A percentile compares a stretch with the other conserved stretches of the same genome.
Conservation (phyloP, 2,113 vertebrate species). For the Octodon degus region DNA sequence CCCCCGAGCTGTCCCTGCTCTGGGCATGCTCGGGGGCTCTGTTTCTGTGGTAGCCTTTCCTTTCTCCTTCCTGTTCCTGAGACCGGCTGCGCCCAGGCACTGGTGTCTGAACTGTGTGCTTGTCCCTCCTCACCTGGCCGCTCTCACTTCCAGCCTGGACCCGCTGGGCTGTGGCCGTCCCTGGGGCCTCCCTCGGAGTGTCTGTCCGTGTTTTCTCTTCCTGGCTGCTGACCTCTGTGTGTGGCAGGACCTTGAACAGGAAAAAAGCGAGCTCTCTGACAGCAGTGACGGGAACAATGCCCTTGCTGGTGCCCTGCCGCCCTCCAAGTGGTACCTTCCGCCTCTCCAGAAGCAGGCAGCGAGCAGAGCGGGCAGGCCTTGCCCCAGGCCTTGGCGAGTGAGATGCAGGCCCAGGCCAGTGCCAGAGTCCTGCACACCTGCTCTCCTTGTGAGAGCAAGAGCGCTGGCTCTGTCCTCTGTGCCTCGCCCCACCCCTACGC, state of each 20-base stretch:
- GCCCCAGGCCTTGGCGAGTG: accelerated
- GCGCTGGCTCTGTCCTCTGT: accelerated
- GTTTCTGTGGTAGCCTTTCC: accelerated
- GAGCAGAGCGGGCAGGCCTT: accelerated
- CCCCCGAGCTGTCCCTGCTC: too few species aligned
- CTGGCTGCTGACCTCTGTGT: accelerated
- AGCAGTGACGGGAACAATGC: accelerated
- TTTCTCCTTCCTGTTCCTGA: accelerated
- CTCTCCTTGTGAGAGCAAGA: neutral
- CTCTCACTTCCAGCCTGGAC: accelerated
- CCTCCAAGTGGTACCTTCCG: accelerated
- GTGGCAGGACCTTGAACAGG: neutral
- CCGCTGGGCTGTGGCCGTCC: neutral
- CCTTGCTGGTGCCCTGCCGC: accelerated
- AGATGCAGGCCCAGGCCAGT: accelerated
- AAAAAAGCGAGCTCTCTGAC: neutral
- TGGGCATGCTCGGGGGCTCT: accelerated
- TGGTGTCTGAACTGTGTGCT: neutral
- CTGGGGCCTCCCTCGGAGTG: accelerated
- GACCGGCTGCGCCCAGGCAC: accelerated
- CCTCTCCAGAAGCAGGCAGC: neutral
- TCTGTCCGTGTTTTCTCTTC: accelerated
- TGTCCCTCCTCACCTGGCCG: neutral
- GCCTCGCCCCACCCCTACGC: accelerated
- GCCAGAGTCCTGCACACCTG: neutral